Percentiles rank a stretch among this genome's conserved stretches.
Evolutionary conservation across 2,113 vertebrate genomes (phyloP).

Genomic region (Peromyscus polionotus): DNA sequence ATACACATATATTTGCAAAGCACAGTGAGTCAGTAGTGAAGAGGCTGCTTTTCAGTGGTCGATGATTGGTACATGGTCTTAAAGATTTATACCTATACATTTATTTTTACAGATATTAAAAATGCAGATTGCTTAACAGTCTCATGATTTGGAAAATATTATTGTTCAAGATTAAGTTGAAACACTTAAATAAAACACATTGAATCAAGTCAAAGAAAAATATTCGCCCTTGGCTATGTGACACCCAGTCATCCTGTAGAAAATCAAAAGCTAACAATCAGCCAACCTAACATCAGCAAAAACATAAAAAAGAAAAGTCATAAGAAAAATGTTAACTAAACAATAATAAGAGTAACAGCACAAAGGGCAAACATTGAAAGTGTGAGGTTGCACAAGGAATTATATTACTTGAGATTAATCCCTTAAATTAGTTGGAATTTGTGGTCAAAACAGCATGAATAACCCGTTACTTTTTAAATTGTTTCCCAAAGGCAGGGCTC

Average conservation of each 20-base stretch:
- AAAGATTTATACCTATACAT: not conserved
- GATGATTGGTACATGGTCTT: not conserved
- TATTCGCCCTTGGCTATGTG: not conserved
- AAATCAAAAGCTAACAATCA: not conserved
- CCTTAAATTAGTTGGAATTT: not conserved
- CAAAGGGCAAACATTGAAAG: not conserved
- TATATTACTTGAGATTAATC: not conserved
- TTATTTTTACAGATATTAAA: conserved; percentile 12
- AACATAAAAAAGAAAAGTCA: not conserved
- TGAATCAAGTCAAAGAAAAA: not conserved
- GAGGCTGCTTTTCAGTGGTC: not conserved
- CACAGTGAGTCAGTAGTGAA: not conserved
- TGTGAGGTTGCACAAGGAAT: not conserved
- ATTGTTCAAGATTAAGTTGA: not conserved
- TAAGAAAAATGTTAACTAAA: not conserved
- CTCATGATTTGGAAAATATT: not conserved
- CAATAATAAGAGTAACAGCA: not conserved
- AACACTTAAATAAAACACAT: not conserved
- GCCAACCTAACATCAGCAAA: not conserved
- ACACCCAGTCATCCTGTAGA: not conserved
- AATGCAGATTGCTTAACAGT: not conserved
- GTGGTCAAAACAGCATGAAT: not conserved
- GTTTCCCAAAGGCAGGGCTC: not conserved
- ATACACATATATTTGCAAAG: not conserved
- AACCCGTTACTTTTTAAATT: not conserved